Evolutionary conservation across 2,888 invertebrate genomes (phyloP).

Genomic region (Diaprepes abbreviatus): DNA sequence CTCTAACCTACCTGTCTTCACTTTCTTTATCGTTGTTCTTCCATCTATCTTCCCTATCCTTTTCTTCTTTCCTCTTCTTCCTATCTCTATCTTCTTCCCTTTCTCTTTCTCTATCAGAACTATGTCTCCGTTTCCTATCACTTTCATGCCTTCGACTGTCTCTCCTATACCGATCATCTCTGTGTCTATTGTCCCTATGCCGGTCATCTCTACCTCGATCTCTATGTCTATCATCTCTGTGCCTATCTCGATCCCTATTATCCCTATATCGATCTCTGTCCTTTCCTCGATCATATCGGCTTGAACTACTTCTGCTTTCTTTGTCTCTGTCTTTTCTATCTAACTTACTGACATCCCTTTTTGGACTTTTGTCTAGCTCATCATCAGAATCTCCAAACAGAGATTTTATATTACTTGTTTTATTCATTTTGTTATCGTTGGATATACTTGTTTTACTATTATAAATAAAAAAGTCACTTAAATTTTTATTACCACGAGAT

Average conservation of each 20-base stretch:
- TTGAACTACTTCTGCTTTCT: constrained; percentile 32
- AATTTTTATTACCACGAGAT: constrained; percentile 38
- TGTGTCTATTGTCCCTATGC: constrained; percentile 31
- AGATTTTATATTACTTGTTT: constrained; percentile 34
- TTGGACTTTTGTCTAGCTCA: constrained; percentile 43
- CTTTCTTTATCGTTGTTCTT: constrained; percentile 20
- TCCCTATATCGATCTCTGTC: constrained; percentile 36
- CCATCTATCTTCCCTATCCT: background rate
- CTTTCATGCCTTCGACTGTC: constrained; percentile 40
- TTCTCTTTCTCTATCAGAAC: constrained; percentile 32
- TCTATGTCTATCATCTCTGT: constrained; percentile 14
- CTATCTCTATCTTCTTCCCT: constrained; percentile 35
- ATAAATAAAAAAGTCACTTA: constrained; percentile 45
- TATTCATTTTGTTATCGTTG: constrained; percentile 36
- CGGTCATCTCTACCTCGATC: constrained; percentile 26
- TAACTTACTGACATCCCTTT: constrained; percentile 18
- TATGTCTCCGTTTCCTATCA: constrained; percentile 37
- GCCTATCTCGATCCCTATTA: constrained; percentile 8
- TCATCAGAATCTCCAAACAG: constrained; percentile 49
- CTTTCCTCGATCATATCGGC: constrained; percentile 38
- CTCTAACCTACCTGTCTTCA: constrained; percentile 22
- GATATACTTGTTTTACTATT: constrained; percentile 5
- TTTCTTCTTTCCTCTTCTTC: constrained; percentile 36
- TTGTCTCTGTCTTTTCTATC: constrained; percentile 29
- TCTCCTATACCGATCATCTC: constrained; percentile 54